phyloP scores from a whole-genome alignment of 2,888 invertebrate genomes.

The Linnaemya tessellans region DNA sequence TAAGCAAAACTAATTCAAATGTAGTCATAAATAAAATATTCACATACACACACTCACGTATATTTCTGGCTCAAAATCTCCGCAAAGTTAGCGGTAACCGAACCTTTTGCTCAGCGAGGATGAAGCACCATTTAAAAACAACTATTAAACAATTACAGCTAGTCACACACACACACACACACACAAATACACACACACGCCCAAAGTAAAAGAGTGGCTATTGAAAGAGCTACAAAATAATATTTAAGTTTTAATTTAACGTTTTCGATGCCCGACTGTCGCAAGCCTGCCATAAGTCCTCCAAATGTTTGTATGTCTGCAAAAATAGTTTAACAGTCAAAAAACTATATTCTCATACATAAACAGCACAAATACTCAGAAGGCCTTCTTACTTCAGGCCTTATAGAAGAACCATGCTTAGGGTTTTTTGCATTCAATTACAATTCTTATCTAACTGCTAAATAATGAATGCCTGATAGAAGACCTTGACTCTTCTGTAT shows the following conservation, averaged over 20 bases:
- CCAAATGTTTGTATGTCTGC: conserved; percentile 30
- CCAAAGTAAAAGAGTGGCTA: background rate
- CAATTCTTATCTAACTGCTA: too few species aligned
- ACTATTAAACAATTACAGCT: conserved; percentile 55
- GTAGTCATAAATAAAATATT: background rate
- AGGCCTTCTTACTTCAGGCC: too few species aligned
- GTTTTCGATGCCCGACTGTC: conserved; percentile 24
- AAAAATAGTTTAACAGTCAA: conserved; percentile 28
- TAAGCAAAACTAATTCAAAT: background rate
- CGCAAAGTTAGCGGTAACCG: conserved; percentile 35
- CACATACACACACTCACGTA: conserved; percentile 28
- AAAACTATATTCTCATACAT: too few species aligned
- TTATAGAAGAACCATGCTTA: too few species aligned
- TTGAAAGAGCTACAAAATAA: conserved; percentile 41
- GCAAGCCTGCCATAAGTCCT: conserved; percentile 38
- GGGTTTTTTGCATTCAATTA: too few species aligned
- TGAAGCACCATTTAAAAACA: conserved; percentile 50
- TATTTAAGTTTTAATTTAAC: conserved; percentile 49
- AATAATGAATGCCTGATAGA: too few species aligned
- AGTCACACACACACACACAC: conserved; percentile 30
- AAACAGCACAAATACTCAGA: too few species aligned
- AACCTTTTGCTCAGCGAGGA: conserved; percentile 8
- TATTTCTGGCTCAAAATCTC: conserved; percentile 21
- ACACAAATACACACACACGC: background rate
- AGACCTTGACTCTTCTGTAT: too few species aligned